Base-by-base conservation (phyloP, 2,113 vertebrate genomes). In the Pithys albifrons region DNA sequence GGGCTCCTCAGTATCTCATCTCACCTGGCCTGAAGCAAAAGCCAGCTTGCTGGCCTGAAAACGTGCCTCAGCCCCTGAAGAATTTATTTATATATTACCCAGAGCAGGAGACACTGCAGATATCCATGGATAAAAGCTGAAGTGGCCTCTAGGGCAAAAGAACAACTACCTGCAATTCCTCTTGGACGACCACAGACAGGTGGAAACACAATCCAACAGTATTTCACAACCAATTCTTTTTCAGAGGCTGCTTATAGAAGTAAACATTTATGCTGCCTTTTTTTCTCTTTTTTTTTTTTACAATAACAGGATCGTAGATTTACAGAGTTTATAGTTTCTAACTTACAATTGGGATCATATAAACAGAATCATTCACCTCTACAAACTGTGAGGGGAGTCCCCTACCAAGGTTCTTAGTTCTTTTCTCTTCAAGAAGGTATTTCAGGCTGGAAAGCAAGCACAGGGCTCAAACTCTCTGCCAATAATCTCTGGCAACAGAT, bases 401-500 rank as follows among this genome's bases (percentile, higher is more conserved):
- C 10, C 6, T 28, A 16, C 5, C 4, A 52, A 61, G 55, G 41
- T 55, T 86, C 29, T 72, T 54, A n/a, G 37, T n/a, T 79, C 39
- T 91, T 57, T 59, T 83, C 48, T 86, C 33, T 33, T 62, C 62
- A 52, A 61, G 49, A 65, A 76, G 14, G 22, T 76, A 70, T 31
- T 80, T 76, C 24, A 81, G 49, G 28, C 35, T 33, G 15, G 41
- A 77, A 49, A 91, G 35, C 35, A 83, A 86, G 57, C 39, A 66
- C 20, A 57, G 51, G 29, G 49, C 25, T 80, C 87, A 89, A 84
- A 93, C 27, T 46, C 43, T 25, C 43, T 25, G 16, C 31, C 75
- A 92, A 29, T 70, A 96, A 93, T 55, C 37, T 76, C 33, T 57
- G 73, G 69, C 55, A 87, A 86, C 35, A 88, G 45, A 73, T 58